Evolutionary conservation across 2,113 vertebrate species (phyloP), one percentile per base, ranked within the genome.

Genomic region (Sinocyclocheilus grahami): DNA sequence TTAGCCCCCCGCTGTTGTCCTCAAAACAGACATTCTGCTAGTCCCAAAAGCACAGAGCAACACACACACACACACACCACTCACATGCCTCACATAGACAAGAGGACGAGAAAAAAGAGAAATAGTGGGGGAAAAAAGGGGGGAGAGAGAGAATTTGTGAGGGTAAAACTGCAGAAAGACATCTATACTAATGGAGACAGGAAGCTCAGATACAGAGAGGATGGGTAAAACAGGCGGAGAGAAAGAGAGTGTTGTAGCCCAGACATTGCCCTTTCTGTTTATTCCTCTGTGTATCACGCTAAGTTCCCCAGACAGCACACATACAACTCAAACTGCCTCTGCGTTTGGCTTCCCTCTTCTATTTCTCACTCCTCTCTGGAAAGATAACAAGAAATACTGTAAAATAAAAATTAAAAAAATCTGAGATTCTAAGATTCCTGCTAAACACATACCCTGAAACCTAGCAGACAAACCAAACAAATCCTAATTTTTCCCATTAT

Each of bases 1-100:
- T 99, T 98, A 97, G 95, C 96, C 96, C 95, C 97, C 97, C 93
- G 95, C 97, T 97, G 97, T 93, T 96, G 94, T 96, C 94, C 96
- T 97, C 94, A 96, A 97, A 97, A 95, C 95, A 97, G 96, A 95
- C 95, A 94, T 95, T 95, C 94, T 93, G 90, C 93, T 91, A 90
- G 94, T 96, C 96, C 95, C 95, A 95, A 93, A 93, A 93, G 93
- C 94, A 90, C 94, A 85, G 90, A 94, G 94, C 93, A 90, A 89
- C 86, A 89, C 90, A 92, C 91, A 93, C 88, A 78, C 88, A 92
- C 93, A 79, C 60, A 48, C 63, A 74, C 65, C 16, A 3, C 67
- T 92, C 92, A 94, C 93, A 83, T 39, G 55, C 79, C 88, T 88
- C 86, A 88, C 88, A 67, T 82, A 87, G 90, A 89, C 95, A 93